Conservation (phyloP, 2,113 vertebrate species). For the Lethenteron camtschaticum region DNA sequence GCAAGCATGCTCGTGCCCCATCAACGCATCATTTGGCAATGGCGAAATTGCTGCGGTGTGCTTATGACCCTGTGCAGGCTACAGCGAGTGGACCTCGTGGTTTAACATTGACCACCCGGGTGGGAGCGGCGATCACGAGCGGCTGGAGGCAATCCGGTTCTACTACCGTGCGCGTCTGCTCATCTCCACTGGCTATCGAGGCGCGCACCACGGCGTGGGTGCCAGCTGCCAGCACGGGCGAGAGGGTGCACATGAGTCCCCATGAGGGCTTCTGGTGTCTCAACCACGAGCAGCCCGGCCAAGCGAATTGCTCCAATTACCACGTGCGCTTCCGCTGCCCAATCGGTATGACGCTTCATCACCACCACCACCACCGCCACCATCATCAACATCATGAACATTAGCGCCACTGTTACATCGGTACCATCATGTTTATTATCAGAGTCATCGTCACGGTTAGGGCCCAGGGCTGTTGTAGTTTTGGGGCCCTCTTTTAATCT, state of each 20-base stretch:
- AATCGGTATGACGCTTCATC: constrained; percentile 21
- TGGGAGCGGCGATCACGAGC: constrained; percentile 51
- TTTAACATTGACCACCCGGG: constrained; percentile 67
- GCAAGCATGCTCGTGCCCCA: too few species aligned
- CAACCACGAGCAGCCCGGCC: constrained; percentile 41
- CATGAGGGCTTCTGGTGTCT: constrained; percentile 57
- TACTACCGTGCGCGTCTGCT: constrained; percentile 47
- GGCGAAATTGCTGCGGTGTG: too few species aligned
- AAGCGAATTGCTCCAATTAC: constrained; percentile 45
- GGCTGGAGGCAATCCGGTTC: constrained; percentile 49
- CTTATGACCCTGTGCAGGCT: constrained; percentile 17
- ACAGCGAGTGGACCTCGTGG: constrained; percentile 54
- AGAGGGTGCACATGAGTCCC: constrained; percentile 36
- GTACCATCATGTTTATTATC: too few species aligned
- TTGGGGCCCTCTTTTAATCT: too few species aligned
- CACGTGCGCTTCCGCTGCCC: constrained; percentile 43
- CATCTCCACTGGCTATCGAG: constrained; percentile 30
- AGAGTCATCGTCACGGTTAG: too few species aligned
- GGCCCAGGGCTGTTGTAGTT: too few species aligned
- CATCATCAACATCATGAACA: too few species aligned
- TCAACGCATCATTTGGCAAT: too few species aligned
- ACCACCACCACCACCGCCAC: too few species aligned
- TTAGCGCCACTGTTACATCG: too few species aligned
- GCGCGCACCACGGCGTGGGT: constrained; percentile 56
- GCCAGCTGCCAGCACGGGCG: constrained; percentile 33